Conservation (phyloP, 2,888 invertebrate genomes). For the Drepana falcataria region DNA sequence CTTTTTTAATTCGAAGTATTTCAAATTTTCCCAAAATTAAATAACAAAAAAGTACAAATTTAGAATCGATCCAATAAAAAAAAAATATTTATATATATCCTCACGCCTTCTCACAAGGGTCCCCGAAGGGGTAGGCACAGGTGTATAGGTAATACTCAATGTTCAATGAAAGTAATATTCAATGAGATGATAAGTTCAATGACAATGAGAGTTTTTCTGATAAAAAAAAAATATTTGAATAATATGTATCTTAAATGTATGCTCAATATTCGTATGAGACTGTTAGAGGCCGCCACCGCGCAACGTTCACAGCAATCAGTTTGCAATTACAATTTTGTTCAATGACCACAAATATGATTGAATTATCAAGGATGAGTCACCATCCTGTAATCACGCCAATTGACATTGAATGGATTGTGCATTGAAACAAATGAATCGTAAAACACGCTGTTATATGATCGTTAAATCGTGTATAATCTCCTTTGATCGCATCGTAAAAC, state of each 20-base stretch:
- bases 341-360: constrained; percentile 27
- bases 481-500: constrained; percentile 32
- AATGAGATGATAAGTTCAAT: too few species aligned
- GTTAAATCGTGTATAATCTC: constrained; percentile 54
- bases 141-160: too few species aligned
- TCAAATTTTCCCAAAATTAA: too few species aligned
- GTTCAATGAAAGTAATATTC: too few species aligned
- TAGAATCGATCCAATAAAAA: too few species aligned
- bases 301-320: constrained; percentile 25
- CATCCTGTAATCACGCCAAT: constrained; percentile 51
- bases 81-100: too few species aligned
- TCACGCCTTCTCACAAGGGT: too few species aligned
- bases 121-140: too few species aligned
- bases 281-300: constrained; percentile 7
- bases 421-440: constrained; percentile 77
- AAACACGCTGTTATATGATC: constrained; percentile 58
- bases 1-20: too few species aligned
- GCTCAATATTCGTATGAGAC: constrained; percentile 8
- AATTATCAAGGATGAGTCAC: constrained; percentile 32
- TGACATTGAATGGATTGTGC: constrained; percentile 42
- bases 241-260: not conserved
- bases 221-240: too few species aligned
- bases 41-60: too few species aligned
- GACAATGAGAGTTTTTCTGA: too few species aligned
- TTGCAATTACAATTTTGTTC: constrained; percentile 37